These are phyloP conservation scores for Drosophila helvetica DNA, from an alignment of 2,888 invertebrate species.

Conservation along the genomic window DNA sequence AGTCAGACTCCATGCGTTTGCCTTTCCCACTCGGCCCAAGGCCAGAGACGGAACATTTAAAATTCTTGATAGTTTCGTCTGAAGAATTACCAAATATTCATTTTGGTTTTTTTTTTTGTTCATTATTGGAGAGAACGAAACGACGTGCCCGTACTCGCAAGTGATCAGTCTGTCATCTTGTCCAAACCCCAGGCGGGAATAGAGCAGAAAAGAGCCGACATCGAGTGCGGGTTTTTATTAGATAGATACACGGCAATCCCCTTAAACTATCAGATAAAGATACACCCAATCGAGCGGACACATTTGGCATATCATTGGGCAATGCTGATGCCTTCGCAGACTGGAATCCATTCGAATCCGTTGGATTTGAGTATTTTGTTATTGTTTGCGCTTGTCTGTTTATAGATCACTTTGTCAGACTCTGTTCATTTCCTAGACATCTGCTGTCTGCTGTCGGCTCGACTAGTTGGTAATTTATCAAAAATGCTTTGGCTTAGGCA, in stretches of 20 bases:
- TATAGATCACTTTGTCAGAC: conserved; percentile 45
- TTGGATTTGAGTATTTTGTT: conserved; percentile 12
- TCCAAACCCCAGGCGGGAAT: conserved; percentile 41
- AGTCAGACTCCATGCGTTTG: conserved; percentile 10
- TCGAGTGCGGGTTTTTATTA: conserved; percentile 31
- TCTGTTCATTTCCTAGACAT: conserved; percentile 45
- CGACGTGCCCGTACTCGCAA: conserved; percentile 70
- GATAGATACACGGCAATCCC: conserved; percentile 1
- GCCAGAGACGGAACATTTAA: conserved; percentile 37
- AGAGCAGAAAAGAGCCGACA: conserved; percentile 26
- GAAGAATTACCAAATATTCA: conserved; percentile 44
- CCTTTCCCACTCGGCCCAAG: conserved; percentile 33
- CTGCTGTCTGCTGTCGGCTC: conserved; percentile 35
- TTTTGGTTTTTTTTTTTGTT: conserved; percentile 25
- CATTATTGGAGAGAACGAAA: conserved; percentile 23
- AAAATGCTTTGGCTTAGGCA: conserved; percentile 28
- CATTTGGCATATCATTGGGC: conserved; percentile 37
- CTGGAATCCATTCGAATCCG: background rate
- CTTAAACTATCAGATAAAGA: conserved; percentile 21
- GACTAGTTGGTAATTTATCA: conserved; percentile 57
- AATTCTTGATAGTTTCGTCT: conserved; percentile 43
- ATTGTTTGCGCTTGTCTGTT: conserved; percentile 12
- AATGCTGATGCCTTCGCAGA: conserved; percentile 5
- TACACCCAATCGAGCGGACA: conserved; percentile 42
- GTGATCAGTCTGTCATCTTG: conserved; percentile 73